Evolutionary conservation across 37 sponge, comb jelly and placozoan genomes (phyloP), one percentile per base, ranked within the genome.

Genomic region (Eunapius fragilis): DNA sequence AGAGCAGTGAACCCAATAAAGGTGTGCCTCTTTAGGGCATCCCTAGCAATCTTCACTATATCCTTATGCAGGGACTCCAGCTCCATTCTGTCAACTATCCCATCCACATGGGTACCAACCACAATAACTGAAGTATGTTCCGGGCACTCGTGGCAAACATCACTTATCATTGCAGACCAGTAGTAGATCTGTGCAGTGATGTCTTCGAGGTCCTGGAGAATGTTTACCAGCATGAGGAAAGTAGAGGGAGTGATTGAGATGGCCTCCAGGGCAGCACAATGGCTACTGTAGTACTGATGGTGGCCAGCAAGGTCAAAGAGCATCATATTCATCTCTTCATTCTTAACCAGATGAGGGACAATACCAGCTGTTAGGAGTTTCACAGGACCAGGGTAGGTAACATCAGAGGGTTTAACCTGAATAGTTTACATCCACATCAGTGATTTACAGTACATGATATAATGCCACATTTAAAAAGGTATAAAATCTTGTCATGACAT

Each of bases 251-350:
- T 45, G 47, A 11, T 45, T 4, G 47, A 45, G 47, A 45, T 45
- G 47, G 9, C 7, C 37, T 80, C 81, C 33, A 87, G 48, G 2
- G 80, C 58, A 13, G 77, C 74, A 31, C 48, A 30, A 72, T 87
- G 87, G 28, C 81, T 71, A 11, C 75, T 45, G 77, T 87, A 80
- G 35, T 80, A 87, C 26, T 87, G 80, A 13, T 19, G 0, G 6
- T 86, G 86, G 0, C 86, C 86, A 69, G 86, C 86, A 33, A 86
- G 69, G 76, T 86, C 86, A 58, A 34, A 78, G 24, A 86, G 24
- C 27, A 77, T 30, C 25, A 71, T 41, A 24, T 86, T 68, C 9
- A 9, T 9, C 9, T 45, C 9, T 45, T n/a, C n/a, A n/a, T n/a
- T n/a, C n/a, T n/a, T n/a, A n/a, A n/a, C n/a, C n/a, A n/a, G n/a